Conservation (phyloP, 2,797 vertebrate genomes). For the Ceyx erithaca region DNA sequence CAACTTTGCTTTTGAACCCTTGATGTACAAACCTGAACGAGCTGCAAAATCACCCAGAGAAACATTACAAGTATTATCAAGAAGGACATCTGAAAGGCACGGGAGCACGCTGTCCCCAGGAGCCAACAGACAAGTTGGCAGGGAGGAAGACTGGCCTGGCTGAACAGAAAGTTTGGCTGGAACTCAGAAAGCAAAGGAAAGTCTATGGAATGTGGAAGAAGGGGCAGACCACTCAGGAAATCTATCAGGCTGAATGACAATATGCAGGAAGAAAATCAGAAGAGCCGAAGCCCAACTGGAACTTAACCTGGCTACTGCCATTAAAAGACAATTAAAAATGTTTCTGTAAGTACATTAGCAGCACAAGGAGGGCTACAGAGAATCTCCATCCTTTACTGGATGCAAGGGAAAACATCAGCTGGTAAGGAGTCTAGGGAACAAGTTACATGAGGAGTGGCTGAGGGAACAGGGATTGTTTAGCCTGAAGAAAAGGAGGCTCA, state of each 20-base stretch:
- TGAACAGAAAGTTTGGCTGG: not conserved
- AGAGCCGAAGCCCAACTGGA: not conserved
- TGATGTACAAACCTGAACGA: not conserved
- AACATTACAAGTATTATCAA: not conserved
- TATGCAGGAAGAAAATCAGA: not conserved
- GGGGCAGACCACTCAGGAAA: not conserved
- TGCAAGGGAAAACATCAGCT: not conserved
- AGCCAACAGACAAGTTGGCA: accelerated
- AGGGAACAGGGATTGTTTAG: no score
- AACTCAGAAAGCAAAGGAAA: not conserved
- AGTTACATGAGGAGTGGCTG: no score
- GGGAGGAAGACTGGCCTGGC: not conserved
- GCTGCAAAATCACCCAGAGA: not conserved
- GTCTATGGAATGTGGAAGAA: not conserved
- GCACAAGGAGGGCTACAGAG: not conserved
- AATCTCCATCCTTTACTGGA: not conserved
- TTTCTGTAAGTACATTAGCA: not conserved
- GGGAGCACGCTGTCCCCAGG: not conserved
- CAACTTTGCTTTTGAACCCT: not conserved
- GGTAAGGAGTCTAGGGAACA: no score
- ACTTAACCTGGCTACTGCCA: not conserved
- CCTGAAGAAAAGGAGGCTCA: no score
- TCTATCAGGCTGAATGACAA: not conserved
- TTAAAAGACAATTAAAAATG: no score
- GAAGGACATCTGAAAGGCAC: not conserved